Evolutionary conservation across 2,888 invertebrate genomes (phyloP), one percentile per base, ranked within the genome.

Genomic region (Drosophila anceps): DNA sequence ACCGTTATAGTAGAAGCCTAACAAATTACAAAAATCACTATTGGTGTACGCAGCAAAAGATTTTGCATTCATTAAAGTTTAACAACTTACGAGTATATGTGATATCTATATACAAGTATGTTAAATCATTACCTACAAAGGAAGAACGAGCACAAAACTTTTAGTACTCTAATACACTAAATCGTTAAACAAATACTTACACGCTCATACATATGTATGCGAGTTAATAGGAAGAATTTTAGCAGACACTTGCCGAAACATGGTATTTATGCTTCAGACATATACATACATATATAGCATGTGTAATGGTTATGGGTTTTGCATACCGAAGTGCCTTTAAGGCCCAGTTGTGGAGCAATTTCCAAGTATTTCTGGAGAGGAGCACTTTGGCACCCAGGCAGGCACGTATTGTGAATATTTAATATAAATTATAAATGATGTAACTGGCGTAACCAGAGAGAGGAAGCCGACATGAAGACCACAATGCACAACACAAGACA

Each of bases 351-450:
- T 13, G 31, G 27, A 50, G 24, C 9, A 37, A 20, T 39, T 48
- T 48, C 4, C 29, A 33, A 43, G 44, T 43, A 44, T 53, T 55
- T 55, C 20, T 33, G 46, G 41, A 20, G 18, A 37, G 44, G n/a
- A 54, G 54, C 57, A 33, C 46, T 58, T 58, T 9, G 58, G 58
- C 48, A 61, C 31, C 35, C 18, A 43, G 59, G 58, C 50, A 13
- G 50, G 50, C 37, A 72, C 72, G 64, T 65, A 69, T 71, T 67
- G 60, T 72, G 80, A 78, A 84, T 84, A 84, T 75, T 72, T 70
- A 78, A 78, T 84, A 68, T 61, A 69, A 73, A 80, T 84, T 73
- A 78, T 73, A 66, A 70, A 77, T 70, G 50, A 65, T 71, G 59
- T 51, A 68, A 54, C 57, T 41, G 65, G 31, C 60, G 60, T 44